Base-by-base conservation (phyloP, 2,888 invertebrate species). In the Noctua pronuba region DNA sequence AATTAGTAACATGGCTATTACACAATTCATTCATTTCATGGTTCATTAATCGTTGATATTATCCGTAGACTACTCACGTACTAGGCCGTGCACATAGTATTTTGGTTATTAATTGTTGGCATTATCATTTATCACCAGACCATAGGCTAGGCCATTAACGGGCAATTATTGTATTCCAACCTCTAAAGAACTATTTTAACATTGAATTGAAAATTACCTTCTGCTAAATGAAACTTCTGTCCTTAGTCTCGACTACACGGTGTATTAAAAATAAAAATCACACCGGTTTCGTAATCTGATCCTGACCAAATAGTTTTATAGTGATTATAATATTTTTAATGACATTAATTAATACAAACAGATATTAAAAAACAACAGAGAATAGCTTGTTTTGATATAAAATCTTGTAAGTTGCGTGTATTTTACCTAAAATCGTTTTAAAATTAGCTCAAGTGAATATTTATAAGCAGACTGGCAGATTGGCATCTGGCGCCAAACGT, bases 211-310 rank as follows among this genome's bases (percentile, higher is more conserved):
- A 16, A 28, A 44, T 58, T 64, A 3, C 38, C 44, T 67, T 84
- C 49, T 28, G 6, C 13, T 52, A 38, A 44, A 62, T 66, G 38
- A 55, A 60, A 73, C 28, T 31, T 58, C 35, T 67, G 77, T 68
- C 58, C 58, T 80, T 13, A 62, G 31, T 10, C 49, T 76, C 46
- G 46, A 8, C 35, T 31, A 35, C 16, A 38, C 13, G 21, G 24
- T 18, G 0, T 62, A 10, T 10, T 35, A 62, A 62, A 62, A 35
- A 62, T 31, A 21, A 62, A 81, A 75, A 82, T 60, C 24, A 55
- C 18, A 64, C 82, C 70, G 69, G 83, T 76, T 70, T 62, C 0
- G 76, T 80, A 69, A 85, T 76, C 7, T 76, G 65, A 82, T 82
- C 58, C 58, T 1, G 28, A 55, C 10, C 16, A 24, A 46, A 80